Base-by-base conservation (phyloP, 2,113 vertebrate species). In the Spea multiplicata region DNA sequence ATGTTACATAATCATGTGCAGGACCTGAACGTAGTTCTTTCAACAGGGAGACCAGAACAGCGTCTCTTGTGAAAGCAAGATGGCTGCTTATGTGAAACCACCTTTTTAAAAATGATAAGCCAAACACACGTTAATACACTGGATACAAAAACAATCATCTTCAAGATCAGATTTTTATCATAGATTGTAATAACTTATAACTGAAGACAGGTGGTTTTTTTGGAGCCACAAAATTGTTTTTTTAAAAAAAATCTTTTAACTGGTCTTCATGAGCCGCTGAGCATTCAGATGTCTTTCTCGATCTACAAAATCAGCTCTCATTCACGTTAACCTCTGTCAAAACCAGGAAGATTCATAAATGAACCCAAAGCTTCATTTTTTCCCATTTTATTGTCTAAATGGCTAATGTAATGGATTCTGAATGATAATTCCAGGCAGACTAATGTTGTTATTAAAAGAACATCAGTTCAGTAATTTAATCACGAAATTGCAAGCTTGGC, bases 351-450 rank as follows among this genome's bases (percentile, higher is more conserved):
- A 69, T 77, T 10, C 64, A 74, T 80, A 80, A 68, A 74, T 80
- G 67, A 80, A 68, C 71, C 45, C 52, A 62, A 74, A 68, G 71
- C 53, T 45, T 71, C 7, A 72, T 76, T 72, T 72, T 45, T 75
- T 65, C 59, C 52, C n/a, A 50, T 46, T 72, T 81, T 66, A 66
- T 76, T 66, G 61, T 73, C 50, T 72, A 72, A 76, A 76, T 17
- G 52, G 74, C 74, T 61, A 76, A 66, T 57, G 64, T 76, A 81
- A 76, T 76, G 64, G 80, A 76, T 76, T 67, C 80, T 72, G 49
- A 81, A 81, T 80, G 71, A 80, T 76, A 59, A 81, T 76, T 75
- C 49, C 69, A 81, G 74, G 73, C 78, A 68, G 78, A 74, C 78
- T 80, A 80, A 80, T 80, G 71, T 68, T 76, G 68, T 76, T 76